Base-by-base conservation (phyloP, 2,113 vertebrate genomes). In the Pterocles gutturalis region DNA sequence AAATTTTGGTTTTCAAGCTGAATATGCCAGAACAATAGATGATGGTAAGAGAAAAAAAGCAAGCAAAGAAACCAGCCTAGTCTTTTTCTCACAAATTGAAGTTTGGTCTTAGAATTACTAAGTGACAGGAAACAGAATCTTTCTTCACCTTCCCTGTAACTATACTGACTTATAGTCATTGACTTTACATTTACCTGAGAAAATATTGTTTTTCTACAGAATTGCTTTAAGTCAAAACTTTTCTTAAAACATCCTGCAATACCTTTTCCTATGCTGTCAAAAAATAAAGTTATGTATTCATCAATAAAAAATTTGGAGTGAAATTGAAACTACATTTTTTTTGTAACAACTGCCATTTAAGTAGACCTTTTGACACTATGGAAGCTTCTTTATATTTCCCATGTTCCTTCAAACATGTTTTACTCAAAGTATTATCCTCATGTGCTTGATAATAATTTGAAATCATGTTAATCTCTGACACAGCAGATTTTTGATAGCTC, bases 401-500 rank as follows among this genome's bases (percentile, higher is more conserved):
- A 3, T 87, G 17, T 90, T 96, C 53, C 87, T 96, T 48, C 77
- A 96, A 93, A 83, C 91, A 92, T 71, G 48, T 96, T 97, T 97
- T 95, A 97, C 95, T 96, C 66, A 77, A 91, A 69, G 34, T 69
- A 71, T 95, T 97, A 96, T 77, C 51, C 53, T 85, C 61, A 4
- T 78, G 49, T 43, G 9, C 51, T 97, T 97, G 88, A 96, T 95
- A 98, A 96, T 95, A 98, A 97, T 85, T 95, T 97, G 96, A 98
- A 98, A 98, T 98, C 97, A 97, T 96, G 82, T 57, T 98, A 97
- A 98, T 98, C 97, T 98, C 97, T 98, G 98, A 99, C 98, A 98
- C 98, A 99, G 98, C 98, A 98, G 97, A 98, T 97, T 98, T 98
- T 98, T 98, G 97, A 99, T 98, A 97, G 98, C 96, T 97, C 95